phyloP scores from a whole-genome alignment of 1,140 invertebrate species.

The Leguminivora glycinivorella region DNA sequence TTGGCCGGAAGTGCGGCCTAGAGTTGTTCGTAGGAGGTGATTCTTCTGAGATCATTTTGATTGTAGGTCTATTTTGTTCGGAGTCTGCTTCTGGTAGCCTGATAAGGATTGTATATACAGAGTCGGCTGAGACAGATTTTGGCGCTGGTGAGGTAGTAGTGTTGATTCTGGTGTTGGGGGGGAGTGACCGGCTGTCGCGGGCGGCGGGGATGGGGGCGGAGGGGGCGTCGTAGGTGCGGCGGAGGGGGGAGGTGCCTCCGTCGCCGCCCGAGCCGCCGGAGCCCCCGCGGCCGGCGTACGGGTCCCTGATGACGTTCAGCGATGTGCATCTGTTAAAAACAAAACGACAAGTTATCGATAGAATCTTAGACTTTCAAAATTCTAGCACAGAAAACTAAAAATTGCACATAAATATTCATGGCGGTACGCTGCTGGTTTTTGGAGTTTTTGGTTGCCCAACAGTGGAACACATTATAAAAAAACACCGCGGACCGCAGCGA shows the following conservation, averaged over 20 bases:
- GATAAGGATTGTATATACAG: conserved; percentile 96
- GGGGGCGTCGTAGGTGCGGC: conserved; percentile 60
- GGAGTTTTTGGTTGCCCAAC: no score
- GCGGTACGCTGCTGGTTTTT: no score
- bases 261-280: conserved; percentile 64
- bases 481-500: no score
- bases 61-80: conserved; percentile 82
- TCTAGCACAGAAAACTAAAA: no score
- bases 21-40: conserved; percentile 61
- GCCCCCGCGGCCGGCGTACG: conserved; percentile 75
- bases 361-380: no score
- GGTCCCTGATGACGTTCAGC: conserved; percentile 89
- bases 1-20: conserved; percentile 65
- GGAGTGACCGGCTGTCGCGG: conserved; percentile 79
- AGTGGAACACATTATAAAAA: no score
- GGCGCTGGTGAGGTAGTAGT: conserved; percentile 73
- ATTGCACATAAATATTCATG: no score
- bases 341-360: not conserved
- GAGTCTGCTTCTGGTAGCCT: conserved; percentile 83
- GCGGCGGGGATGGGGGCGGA: conserved; percentile 56
- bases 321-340: conserved; percentile 83
- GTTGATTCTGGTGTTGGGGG: conserved; percentile 72
- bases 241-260: conserved; percentile 68
- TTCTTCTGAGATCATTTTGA: conserved; percentile 92
- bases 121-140: conserved; percentile 85